Base-by-base conservation (phyloP, 2,888 invertebrate species). In the Choristoneura rosaceana region DNA sequence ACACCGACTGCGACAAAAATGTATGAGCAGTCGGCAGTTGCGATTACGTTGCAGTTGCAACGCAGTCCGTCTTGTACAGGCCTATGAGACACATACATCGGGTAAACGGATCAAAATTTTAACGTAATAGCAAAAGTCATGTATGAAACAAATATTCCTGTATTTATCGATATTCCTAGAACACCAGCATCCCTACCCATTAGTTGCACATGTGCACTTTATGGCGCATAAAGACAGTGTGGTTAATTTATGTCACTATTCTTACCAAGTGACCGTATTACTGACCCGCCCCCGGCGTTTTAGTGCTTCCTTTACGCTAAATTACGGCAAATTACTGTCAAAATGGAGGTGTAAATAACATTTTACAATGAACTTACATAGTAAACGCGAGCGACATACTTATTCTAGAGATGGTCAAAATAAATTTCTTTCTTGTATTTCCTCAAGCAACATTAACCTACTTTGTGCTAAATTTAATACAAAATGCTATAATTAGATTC, bases 121-220 rank as follows among this genome's bases (percentile, higher is more conserved):
- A 2, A 25, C 25, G 25, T 25, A 25, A 25, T 25, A 1, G 25
- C 2, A 25, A 25, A 25, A 25, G 25, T 25, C 25, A 25, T 25
- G 25, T 25, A 25, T 25, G 25, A 25, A 25, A 25, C 25, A 25
- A 25, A 25, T 25, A 50, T 50, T 50, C 8, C 17, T 3, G 52
- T 17, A 25, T 25, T 25, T 55, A 25, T 25, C 55, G 2, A 15
- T 9, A 10, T 55, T 12, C 25, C 4, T 25, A 1, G 12, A 25
- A 55, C 4, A 55, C 12, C 1, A 3, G 17, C 43, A 14, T 25
- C 45, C 43, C 43, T 43, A 17, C 12, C 25, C 33, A 62, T 62
- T 62, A 62, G 14, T 9, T 25, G 61, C 61, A 62, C 62, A 62
- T 45, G 62, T 45, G 62, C 62, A 62, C 14, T 62, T 62, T 45